Percentiles rank a stretch among this genome's conserved stretches.
Evolutionary conservation across 2,113 vertebrate genomes (phyloP).

Genomic region (Phalacrocorax brasilianus): DNA sequence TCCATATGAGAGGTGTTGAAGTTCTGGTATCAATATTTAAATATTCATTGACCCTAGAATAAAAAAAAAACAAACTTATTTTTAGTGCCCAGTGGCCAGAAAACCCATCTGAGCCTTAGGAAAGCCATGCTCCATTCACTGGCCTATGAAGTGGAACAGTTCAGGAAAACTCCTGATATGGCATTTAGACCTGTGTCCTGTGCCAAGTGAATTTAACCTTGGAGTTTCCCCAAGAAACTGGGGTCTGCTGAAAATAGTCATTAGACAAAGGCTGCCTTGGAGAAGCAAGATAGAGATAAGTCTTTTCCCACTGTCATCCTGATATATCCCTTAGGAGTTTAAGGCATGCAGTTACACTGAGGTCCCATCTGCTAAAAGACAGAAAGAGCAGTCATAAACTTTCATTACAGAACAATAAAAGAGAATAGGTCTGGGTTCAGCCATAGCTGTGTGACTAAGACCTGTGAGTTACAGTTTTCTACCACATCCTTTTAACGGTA

Average conservation of each 20-base stretch:
- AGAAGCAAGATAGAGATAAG: background rate
- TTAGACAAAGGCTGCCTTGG: background rate
- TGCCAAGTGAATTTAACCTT: background rate
- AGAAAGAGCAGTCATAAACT: background rate
- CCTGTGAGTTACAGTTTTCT: background rate
- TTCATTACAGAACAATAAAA: background rate
- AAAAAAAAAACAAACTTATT: background rate
- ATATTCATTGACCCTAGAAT: background rate
- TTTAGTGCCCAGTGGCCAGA: background rate
- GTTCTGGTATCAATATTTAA: background rate
- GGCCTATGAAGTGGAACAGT: background rate
- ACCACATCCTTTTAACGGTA: background rate
- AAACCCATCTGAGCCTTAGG: background rate
- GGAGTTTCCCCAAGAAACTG: background rate
- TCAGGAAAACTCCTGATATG: background rate
- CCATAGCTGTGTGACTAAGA: background rate
- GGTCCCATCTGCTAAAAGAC: background rate
- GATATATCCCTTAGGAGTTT: background rate
- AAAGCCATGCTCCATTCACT: background rate
- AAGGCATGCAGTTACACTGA: background rate
- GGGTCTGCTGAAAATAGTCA: background rate
- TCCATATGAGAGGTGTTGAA: background rate
- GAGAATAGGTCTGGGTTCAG: background rate
- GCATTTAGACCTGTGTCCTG: background rate
- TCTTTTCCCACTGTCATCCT: background rate